Evolutionary conservation across 2,113 vertebrate species (phyloP), one percentile per base, ranked within the genome.

Genomic region (Lates calcarifer): DNA sequence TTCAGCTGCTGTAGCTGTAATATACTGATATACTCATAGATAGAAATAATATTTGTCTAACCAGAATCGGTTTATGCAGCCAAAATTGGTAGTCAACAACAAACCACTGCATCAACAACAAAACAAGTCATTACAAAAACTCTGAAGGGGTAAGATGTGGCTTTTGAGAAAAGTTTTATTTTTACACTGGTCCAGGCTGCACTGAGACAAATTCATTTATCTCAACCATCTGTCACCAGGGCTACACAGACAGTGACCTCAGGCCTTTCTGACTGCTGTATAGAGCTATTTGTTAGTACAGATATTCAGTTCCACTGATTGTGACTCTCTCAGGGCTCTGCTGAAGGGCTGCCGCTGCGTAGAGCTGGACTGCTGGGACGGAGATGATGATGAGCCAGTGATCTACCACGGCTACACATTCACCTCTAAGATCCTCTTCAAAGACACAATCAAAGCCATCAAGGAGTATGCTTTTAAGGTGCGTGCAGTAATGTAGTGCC

Each of bases 341-440:
- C 94, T 95, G 85, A 98, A 97, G 92, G 96, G 98, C 86, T 99
- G 97, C 74, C 97, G 98, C 77, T 99, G 98, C 18, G 90, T 99
- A 93, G 98, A 99, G 85, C 90, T 99, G 76, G 98, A 99, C 91
- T 97, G 97, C 93, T 99, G 97, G 97, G 97, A 99, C 0, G 98
- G 98, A 6, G 94, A 96, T 0, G 96, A 97, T 57, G 92, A 91
- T 0, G 98, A 99, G 83, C 98, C 98, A 0, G 28, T 97, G 49
- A 97, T 99, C 93, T 99, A 99, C 92, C 98, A 99, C 0, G 98
- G 98, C 63, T 98, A 99, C 93, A 99, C 98, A 0, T 95, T 99
- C 71, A 99, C 98, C 51, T 97, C 98, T 49, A 97, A 97, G 93
- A 97, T 99, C 90, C 96, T 99, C 89, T 97, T 99, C 90, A 97